Base-by-base conservation (phyloP, 2,113 vertebrate genomes). In the Eurypyga helias region DNA sequence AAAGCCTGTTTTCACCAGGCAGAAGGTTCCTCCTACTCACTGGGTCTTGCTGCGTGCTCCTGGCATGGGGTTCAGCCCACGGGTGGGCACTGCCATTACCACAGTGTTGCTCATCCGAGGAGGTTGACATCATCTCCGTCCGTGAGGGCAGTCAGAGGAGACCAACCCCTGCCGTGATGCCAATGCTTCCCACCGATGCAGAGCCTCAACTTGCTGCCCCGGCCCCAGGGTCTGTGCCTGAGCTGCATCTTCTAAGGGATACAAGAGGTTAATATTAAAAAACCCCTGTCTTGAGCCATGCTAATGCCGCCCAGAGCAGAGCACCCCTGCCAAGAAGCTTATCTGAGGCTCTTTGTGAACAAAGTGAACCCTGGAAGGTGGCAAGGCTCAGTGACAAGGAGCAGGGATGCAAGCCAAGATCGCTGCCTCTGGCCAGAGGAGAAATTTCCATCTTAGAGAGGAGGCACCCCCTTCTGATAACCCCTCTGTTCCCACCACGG, bases 361-460 rank as follows among this genome's bases (percentile, higher is more conserved):
- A 96, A 96, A 96, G 92, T 31, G 90, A 95, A 13, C 67, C 85
- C 95, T 80, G 95, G 85, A 96, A 96, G 95, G 93, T 96, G 96
- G 33, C 33, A 15, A 96, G 96, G 95, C 96, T 86, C 93, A 38
- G 88, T 60, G 78, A 46, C 93, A 94, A 94, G 81, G 55, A 94
- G 90, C 75, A 38, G 91, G 94, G 97, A 88, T 3, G 13, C 13
- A 21, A 89, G 98, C 97, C 97, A 97, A 97, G 81, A 70, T 26
- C 62, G 2, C 79, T 94, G 85, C 92, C 90, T 88, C 96, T 98
- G 98, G 98, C 97, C 65, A 83, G n/a, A 43, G 82, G 54, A 97
- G 95, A 98, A 98, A 71, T 98, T 98, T 98, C 97, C 98, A 98
- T 98, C 93, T 97, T 91, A 96, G 95, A 8, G 33, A 79, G 94